Conservation (phyloP, 2,888 invertebrate genomes). For the Drosophila acutilabella region DNA sequence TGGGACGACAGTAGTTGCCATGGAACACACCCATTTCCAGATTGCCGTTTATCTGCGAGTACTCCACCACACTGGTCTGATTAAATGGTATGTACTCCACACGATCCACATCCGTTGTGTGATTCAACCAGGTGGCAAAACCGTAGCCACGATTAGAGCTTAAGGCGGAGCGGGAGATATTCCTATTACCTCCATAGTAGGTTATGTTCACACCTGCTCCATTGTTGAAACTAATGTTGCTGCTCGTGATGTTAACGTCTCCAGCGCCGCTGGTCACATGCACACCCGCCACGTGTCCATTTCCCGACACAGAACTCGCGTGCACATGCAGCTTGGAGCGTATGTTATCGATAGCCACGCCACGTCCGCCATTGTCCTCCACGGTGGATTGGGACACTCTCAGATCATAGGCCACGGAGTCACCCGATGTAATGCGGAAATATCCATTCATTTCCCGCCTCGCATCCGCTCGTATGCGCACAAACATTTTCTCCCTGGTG, state of each 20-base stretch:
- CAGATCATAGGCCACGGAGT: constrained; percentile 92
- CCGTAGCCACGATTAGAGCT: constrained; percentile 96
- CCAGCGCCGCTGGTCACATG: constrained; percentile 96
- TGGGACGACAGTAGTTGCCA: constrained; percentile 95
- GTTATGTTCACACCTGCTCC: constrained; percentile 98
- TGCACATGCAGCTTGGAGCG: constrained; percentile 95
- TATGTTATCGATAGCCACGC: constrained; percentile 96
- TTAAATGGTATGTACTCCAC: constrained; percentile 92
- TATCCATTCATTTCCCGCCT: constrained; percentile 91
- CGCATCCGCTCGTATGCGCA: constrained; percentile 91
- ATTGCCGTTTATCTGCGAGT: constrained; percentile 94
- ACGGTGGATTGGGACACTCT: constrained; percentile 94
- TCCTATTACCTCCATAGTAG: constrained; percentile 96
- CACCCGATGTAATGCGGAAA: constrained; percentile 91
- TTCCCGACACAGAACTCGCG: constrained; percentile 92
- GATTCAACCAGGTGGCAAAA: constrained; percentile 95
- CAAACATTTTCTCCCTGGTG: constrained; percentile 91
- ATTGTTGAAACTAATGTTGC: constrained; percentile 94
- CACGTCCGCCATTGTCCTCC: constrained; percentile 96
- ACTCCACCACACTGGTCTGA: constrained; percentile 94
- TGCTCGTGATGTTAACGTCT: constrained; percentile 96
- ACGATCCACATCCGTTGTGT: constrained; percentile 87
- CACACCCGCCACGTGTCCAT: constrained; percentile 95
- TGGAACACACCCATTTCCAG: constrained; percentile 94
- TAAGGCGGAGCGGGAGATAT: constrained; percentile 94